Percentiles rank a stretch among this genome's conserved stretches.
phyloP scores from a whole-genome alignment of 2,888 invertebrate genomes.

The Cylindroiulus punctatus region DNA sequence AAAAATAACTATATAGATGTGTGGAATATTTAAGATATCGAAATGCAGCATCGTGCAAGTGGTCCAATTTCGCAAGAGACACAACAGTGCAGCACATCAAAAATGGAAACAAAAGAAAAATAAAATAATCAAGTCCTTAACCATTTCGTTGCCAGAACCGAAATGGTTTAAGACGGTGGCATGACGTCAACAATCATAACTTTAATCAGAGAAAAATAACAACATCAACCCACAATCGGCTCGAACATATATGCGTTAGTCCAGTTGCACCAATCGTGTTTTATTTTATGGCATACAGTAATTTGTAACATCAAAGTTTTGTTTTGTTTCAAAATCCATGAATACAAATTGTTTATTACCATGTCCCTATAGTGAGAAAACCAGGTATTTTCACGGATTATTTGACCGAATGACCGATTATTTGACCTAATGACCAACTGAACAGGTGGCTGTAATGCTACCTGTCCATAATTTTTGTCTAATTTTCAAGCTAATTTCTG shows the following conservation, averaged over 20 bases:
- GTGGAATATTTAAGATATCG: background rate
- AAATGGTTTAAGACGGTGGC: background rate
- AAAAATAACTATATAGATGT: background rate
- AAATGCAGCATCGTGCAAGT: slow-evolving; percentile 43
- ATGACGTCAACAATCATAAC: too few relatives aligned
- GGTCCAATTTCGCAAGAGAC: slow-evolving; percentile 35
- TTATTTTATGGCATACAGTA: too few relatives aligned
- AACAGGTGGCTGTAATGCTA: too few relatives aligned
- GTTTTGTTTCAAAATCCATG: too few relatives aligned
- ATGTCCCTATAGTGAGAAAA: too few relatives aligned
- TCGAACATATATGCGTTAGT: background rate
- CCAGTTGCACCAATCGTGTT: background rate
- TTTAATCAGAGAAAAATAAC: background rate
- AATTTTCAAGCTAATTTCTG: too few relatives aligned
- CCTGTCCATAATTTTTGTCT: too few relatives aligned
- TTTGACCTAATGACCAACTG: too few relatives aligned
- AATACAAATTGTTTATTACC: too few relatives aligned
- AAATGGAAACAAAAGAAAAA: background rate
- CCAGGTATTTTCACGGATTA: too few relatives aligned
- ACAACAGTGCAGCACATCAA: slow-evolving; percentile 29
- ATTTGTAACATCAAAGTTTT: too few relatives aligned
- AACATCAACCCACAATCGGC: background rate
- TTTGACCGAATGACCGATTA: too few relatives aligned
- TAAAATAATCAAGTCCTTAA: background rate
- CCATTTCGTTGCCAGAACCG: background rate